Conservation (phyloP, 2,113 vertebrate genomes). For the Oxyruncus cristatus region DNA sequence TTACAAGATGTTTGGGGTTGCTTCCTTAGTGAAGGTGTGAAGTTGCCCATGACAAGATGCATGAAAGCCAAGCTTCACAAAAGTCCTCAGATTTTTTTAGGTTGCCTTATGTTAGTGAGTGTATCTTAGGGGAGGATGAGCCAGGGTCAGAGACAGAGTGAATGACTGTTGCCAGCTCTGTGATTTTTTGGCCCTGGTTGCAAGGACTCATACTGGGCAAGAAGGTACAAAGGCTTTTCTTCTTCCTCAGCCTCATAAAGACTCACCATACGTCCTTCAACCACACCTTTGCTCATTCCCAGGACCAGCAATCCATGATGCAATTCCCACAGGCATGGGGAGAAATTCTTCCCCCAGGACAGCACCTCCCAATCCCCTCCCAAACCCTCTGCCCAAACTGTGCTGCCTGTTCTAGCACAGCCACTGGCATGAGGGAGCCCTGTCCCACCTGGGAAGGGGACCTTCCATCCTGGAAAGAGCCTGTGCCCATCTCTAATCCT, state of each 20-base stretch:
- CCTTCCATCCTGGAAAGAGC: neutral
- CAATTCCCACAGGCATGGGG: neutral
- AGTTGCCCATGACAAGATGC: neutral
- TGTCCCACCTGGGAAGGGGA: neutral
- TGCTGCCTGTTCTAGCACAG: neutral
- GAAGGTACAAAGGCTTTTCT: neutral
- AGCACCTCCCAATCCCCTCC: neutral
- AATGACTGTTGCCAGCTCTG: neutral
- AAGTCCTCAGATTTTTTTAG: neutral
- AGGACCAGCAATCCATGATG: neutral
- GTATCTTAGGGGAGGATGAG: neutral
- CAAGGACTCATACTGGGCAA: neutral
- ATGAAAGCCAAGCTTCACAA: neutral
- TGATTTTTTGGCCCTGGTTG: neutral
- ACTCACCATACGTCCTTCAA: neutral
- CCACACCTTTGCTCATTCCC: neutral
- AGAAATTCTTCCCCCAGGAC: neutral
- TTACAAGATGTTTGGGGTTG: neutral
- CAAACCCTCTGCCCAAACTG: rapidly evolving
- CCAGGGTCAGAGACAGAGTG: neutral
- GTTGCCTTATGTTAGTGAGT: neutral
- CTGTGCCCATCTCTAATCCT: neutral
- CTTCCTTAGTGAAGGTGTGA: neutral
- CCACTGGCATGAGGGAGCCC: rapidly evolving
- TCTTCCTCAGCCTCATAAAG: neutral